Percentiles rank a stretch among this genome's conserved stretches.
Conservation (phyloP, 2,113 vertebrate species). For the Chaenocephalus aceratus region DNA sequence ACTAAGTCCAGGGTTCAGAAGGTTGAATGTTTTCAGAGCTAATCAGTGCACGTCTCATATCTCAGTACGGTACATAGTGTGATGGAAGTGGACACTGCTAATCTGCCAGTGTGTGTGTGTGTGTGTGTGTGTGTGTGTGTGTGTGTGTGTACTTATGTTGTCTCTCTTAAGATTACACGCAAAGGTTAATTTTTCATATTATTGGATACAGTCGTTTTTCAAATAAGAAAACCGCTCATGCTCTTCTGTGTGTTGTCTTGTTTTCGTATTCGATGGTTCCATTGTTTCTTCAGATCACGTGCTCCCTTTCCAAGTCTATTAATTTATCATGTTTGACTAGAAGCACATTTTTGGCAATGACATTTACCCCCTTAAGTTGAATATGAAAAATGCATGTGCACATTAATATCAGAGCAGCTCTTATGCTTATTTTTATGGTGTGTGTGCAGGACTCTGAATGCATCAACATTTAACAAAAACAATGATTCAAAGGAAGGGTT, state of each 20-base stretch:
- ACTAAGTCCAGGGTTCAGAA: constrained; percentile 54
- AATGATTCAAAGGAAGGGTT: background rate
- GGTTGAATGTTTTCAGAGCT: constrained; percentile 64
- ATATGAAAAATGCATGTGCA: constrained; percentile 52
- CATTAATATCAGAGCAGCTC: constrained; percentile 30
- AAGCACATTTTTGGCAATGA: constrained; percentile 47
- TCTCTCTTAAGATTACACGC: no score
- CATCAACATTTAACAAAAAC: constrained; percentile 25
- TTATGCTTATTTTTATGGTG: constrained; percentile 22
- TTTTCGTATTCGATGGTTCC: background rate
- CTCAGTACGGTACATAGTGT: constrained; percentile 48
- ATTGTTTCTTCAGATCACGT: constrained; percentile 28
- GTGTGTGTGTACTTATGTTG: background rate
- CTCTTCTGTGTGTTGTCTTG: constrained; percentile 22
- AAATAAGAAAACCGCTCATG: background rate
- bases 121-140: constrained; percentile 21
- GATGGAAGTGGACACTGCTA: constrained; percentile 51
- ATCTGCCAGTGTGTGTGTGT: constrained; percentile 37
- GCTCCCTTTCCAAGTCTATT: constrained; percentile 40
- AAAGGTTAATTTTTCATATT: no score
- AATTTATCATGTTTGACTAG: constrained; percentile 59
- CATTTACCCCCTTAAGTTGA: constrained; percentile 36
- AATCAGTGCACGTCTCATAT: constrained; percentile 61
- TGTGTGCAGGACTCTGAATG: constrained; percentile 23
- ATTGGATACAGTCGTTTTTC: background rate